Percentiles rank a stretch among this genome's conserved stretches.
phyloP scores from a whole-genome alignment of 1,140 invertebrate genomes.

The Pseudomyrmex concolor region DNA sequence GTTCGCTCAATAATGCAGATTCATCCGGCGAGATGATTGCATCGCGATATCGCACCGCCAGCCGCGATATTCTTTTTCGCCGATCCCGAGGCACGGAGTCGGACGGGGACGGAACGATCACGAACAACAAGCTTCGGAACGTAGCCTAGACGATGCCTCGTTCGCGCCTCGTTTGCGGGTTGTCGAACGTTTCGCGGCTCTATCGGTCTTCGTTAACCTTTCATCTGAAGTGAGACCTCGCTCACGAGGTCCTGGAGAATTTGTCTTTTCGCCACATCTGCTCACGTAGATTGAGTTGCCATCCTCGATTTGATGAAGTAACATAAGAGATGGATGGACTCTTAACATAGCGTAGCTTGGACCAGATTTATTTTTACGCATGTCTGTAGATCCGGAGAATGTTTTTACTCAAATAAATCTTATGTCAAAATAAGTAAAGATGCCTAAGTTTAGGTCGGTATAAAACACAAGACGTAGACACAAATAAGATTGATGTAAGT shows the following conservation, averaged over 20 bases:
- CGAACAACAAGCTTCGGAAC: conserved; percentile 30
- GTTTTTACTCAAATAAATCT: not conserved
- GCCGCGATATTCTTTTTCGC: conserved; percentile 43
- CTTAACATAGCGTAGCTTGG: not conserved
- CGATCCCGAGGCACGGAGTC: not conserved
- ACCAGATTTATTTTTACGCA: not conserved
- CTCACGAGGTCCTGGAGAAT: conserved; percentile 15
- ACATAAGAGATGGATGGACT: not conserved
- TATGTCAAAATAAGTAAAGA: not conserved
- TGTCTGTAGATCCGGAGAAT: not conserved
- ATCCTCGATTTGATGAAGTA: conserved; percentile 9
- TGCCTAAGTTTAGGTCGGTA: not conserved
- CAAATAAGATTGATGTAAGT: not conserved
- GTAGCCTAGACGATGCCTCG: conserved; percentile 30
- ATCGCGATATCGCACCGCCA: conserved; percentile 68
- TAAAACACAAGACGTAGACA: not conserved
- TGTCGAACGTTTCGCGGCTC: conserved; percentile 53
- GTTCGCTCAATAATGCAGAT: conserved; percentile 71
- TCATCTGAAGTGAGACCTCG: conserved; percentile 20
- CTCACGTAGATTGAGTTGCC: conserved; percentile 9
- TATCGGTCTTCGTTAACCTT: conserved; percentile 62
- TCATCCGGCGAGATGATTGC: conserved; percentile 72
- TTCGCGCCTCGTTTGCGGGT: conserved; percentile 46
- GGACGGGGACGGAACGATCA: conserved; percentile 24
- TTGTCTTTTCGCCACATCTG: conserved; percentile 32